These are phyloP conservation scores for Pollachius pollachius DNA, from an alignment of 2,113 vertebrate species.

Conservation along the genomic window DNA sequence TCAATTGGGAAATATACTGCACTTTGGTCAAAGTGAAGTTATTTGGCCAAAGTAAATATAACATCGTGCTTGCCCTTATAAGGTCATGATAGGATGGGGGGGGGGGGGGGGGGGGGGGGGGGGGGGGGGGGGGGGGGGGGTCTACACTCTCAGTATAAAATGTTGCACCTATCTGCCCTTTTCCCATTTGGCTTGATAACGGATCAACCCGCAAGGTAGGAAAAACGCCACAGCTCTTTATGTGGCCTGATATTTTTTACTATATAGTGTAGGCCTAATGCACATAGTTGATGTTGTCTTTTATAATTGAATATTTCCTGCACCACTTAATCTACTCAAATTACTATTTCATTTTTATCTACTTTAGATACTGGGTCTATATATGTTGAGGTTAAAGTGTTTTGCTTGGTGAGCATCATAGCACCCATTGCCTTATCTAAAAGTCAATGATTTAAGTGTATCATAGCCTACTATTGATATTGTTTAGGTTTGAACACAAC, in stretches of 20 bases:
- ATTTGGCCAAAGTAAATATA: not conserved
- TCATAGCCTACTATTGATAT: too few relatives aligned
- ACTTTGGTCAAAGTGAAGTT: conserved; percentile 20
- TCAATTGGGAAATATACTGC: not conserved
- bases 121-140: not conserved
- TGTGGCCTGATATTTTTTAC: not conserved
- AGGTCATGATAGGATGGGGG: not conserved
- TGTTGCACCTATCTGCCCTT: not conserved
- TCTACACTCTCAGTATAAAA: conserved; percentile 21
- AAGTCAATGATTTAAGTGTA: too few relatives aligned
- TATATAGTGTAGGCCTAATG: not conserved
- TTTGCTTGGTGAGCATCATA: too few relatives aligned
- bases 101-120: not conserved
- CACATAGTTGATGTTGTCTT: not conserved
- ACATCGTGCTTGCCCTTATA: not conserved
- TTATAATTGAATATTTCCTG: not conserved
- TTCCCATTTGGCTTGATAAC: not conserved
- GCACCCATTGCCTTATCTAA: too few relatives aligned
- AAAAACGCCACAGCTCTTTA: too few relatives aligned
- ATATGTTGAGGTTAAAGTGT: too few relatives aligned
- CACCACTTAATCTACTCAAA: too few relatives aligned
- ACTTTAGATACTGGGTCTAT: too few relatives aligned
- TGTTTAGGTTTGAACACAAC: too few relatives aligned
- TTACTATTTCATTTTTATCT: too few relatives aligned
- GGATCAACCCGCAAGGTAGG: conserved; percentile 38